Base-by-base conservation (phyloP, 2,113 vertebrate species). In the Myiozetetes cayanensis region DNA sequence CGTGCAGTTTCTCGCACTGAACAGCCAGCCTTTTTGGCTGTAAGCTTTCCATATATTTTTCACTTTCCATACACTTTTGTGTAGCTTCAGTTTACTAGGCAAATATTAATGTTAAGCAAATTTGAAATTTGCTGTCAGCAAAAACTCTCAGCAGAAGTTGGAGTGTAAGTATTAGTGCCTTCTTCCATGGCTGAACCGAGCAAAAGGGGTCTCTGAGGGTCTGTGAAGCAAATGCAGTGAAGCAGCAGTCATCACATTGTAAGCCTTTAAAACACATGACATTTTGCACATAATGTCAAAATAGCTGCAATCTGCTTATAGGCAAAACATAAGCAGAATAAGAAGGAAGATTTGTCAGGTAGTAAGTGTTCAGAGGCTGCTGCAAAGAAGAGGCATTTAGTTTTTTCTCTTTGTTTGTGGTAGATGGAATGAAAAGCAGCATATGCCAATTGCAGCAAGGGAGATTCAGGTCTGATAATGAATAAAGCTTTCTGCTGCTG, bases 61-160 rank as follows among this genome's bases (percentile, higher is more conserved):
- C 1, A 0, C 22, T 85, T 88, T 78, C 37, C 33, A 12, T 58
- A 5, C n/a, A 37, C 27, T 96, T 94, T 62, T 75, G 27, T 58
- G 74, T n/a, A 76, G 78, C 37, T 15, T 30, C 68, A 46, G n/a
- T 93, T 93, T 91, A 61, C n/a, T 85, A 41, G 68, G 71, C 37
- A 87, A 88, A 83, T 83, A 82, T 50, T 85, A 73, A 89, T 78
- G 71, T 61, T 79, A 49, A 68, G 58, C n/a, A 90, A 89, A 93
- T 83, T 66, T 83, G 39, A 76, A 90, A 62, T 76, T 68, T 87
- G 15, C 50, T 85, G 9, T 70, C 41, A 56, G 71, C 44, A 94
- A 93, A 89, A 44, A 71, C 19, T 71, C 63, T 33, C 43, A 63
- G 39, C 56, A 77, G 68, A 78, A 47, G 22, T 52, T 75, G 47